A percentile compares a stretch with the other conserved stretches of the same genome.
phyloP scores from a whole-genome alignment of 2,888 invertebrate species.

The Eristalis tenax region DNA sequence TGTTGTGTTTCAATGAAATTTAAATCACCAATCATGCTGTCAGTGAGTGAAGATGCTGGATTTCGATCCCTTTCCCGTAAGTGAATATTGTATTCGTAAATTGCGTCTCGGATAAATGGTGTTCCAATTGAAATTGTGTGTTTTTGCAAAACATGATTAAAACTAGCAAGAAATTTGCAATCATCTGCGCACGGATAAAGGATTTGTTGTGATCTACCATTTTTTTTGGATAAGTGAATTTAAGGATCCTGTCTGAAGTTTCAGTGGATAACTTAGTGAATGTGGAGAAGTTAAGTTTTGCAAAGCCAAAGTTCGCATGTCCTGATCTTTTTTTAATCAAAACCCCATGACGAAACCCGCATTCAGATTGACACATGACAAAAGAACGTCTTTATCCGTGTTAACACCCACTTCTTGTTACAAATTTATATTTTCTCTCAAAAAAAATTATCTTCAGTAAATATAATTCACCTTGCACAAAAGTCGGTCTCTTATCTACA shows the following conservation, averaged over 20 bases:
- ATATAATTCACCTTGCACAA: slow-evolving; percentile 58
- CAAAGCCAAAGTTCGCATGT: too few species aligned
- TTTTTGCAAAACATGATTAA: not conserved
- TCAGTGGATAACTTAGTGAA: not conserved
- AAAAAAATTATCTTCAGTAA: slow-evolving; percentile 36
- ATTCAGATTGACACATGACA: not conserved
- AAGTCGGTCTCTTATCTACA: slow-evolving; percentile 48
- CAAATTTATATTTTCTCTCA: not conserved
- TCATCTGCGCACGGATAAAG: not conserved
- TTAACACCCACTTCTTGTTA: not conserved
- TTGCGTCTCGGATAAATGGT: not conserved
- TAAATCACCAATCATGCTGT: slow-evolving; percentile 76
- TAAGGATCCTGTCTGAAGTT: not conserved
- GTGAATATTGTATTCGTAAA: slow-evolving; percentile 72
- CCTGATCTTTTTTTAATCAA: too few species aligned
- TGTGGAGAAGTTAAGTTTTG: not conserved
- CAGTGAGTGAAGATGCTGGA: slow-evolving; percentile 82
- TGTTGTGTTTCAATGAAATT: slow-evolving; percentile 50
- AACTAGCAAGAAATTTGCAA: not conserved
- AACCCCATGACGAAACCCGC: too few species aligned
- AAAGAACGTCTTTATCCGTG: not conserved
- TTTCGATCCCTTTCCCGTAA: slow-evolving; percentile 82
- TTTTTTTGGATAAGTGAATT: not conserved
- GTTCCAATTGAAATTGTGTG: not conserved
- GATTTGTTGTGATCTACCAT: not conserved